Evolutionary conservation across 2,113 vertebrate species (phyloP).

Genomic region (Grus americana): DNA sequence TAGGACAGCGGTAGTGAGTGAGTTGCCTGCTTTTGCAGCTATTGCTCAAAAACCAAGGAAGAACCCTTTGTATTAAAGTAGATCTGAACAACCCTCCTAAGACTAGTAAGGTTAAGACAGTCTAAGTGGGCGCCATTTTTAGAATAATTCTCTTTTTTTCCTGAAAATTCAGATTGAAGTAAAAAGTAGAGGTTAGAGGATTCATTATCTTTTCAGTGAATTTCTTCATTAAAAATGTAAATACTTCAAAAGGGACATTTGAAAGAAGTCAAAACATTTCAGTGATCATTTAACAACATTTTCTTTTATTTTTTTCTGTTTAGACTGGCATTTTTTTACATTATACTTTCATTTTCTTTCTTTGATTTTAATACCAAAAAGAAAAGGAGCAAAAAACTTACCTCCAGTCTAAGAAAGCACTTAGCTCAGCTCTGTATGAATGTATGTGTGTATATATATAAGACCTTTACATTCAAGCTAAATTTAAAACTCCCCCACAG

Average conservation of each 20-base stretch:
- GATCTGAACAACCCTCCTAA: neutral
- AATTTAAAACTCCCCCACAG: neutral
- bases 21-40: neutral
- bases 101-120: neutral
- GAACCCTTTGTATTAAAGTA: neutral
- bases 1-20: neutral
- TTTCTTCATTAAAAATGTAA: neutral
- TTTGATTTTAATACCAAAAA: neutral
- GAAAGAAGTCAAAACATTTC: neutral
- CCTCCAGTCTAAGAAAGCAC: neutral
- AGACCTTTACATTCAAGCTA: neutral
- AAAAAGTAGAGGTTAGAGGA: neutral
- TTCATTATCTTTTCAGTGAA: neutral
- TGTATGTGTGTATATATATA: neutral
- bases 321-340: neutral
- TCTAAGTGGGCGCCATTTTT: neutral
- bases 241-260: neutral
- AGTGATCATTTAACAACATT: neutral
- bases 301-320: neutral
- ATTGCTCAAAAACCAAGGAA: neutral
- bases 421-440: neutral
- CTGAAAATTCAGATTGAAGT: neutral
- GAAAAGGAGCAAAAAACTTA: neutral
- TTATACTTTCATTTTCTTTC: neutral
- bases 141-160: neutral